A percentile compares a stretch with the other conserved stretches of the same genome.
These are phyloP conservation scores for Vireo griseus DNA, from an alignment of 2,797 vertebrate genomes.

Conservation along the genomic window DNA sequence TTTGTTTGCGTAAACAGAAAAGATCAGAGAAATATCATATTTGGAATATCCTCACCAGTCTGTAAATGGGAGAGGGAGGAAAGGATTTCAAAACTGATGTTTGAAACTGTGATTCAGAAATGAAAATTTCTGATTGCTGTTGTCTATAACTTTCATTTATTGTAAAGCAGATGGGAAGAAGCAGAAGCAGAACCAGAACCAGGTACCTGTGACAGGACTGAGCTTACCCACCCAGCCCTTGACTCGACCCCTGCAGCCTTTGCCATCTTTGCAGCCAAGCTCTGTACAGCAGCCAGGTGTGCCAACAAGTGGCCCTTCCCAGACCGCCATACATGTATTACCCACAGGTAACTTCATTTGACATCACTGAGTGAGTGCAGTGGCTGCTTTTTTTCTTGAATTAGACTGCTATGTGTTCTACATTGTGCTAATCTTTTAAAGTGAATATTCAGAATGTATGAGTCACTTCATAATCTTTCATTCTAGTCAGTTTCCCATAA, in stretches of 20 bases:
- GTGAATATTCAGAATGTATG: not conserved
- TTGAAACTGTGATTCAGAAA: not conserved
- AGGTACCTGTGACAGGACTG: conserved; percentile 37
- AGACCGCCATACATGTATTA: conserved; percentile 75
- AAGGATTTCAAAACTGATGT: not conserved
- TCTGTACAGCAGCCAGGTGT: conserved; percentile 69
- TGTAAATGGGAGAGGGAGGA: not conserved
- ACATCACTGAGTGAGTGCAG: not conserved
- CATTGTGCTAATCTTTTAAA: not conserved
- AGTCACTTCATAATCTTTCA: not conserved
- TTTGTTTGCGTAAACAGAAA: not conserved
- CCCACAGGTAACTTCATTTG: conserved; percentile 72
- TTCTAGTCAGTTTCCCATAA: not conserved
- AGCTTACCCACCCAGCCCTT: conserved; percentile 53
- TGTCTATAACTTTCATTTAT: not conserved
- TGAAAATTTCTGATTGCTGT: not conserved
- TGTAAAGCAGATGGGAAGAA: conserved; percentile 72
- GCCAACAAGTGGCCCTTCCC: conserved; percentile 74
- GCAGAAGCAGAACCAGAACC: conserved; percentile 67
- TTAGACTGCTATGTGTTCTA: not conserved
- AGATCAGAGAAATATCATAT: not conserved
- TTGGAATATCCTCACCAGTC: not conserved
- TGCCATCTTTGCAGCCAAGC: conserved; percentile 64
- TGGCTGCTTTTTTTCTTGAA: not conserved
- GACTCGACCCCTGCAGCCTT: conserved; percentile 66